phyloP scores from a whole-genome alignment of 2,113 vertebrate genomes.

The Probosciger aterrimus region DNA sequence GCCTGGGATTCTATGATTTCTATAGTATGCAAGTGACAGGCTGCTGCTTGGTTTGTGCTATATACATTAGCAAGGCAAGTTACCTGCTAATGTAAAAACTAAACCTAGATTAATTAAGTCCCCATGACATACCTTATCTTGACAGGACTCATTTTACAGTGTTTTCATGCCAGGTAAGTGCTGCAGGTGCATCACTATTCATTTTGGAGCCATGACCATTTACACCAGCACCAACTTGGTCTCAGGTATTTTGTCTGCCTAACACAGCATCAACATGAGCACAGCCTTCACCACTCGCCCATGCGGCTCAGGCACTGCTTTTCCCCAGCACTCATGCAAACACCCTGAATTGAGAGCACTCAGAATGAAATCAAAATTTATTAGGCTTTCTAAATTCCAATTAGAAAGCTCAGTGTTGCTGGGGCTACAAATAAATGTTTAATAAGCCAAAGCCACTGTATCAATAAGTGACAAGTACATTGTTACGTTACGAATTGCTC shows the following conservation, averaged over 20 bases:
- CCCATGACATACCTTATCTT: background rate
- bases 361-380: conserved; percentile 31
- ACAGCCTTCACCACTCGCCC: background rate
- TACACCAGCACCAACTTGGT: background rate
- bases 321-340: background rate
- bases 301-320: background rate
- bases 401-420: background rate
- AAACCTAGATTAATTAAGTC: background rate
- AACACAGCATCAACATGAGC: fast-evolving
- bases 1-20: background rate
- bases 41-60: background rate
- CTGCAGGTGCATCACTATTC: background rate
- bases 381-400: conserved; percentile 44
- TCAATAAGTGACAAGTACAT: conserved; percentile 20
- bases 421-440: conserved; percentile 20
- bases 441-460: background rate
- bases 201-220: background rate
- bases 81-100: conserved; percentile 1
- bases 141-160: background rate
- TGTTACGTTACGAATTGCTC: background rate
- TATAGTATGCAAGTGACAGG: background rate
- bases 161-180: background rate
- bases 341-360: background rate
- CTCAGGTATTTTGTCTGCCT: background rate
- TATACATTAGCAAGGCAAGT: background rate